Evolutionary conservation across 2,888 invertebrate species (phyloP).

Genomic region (Eudasyphora cyanicolor): DNA sequence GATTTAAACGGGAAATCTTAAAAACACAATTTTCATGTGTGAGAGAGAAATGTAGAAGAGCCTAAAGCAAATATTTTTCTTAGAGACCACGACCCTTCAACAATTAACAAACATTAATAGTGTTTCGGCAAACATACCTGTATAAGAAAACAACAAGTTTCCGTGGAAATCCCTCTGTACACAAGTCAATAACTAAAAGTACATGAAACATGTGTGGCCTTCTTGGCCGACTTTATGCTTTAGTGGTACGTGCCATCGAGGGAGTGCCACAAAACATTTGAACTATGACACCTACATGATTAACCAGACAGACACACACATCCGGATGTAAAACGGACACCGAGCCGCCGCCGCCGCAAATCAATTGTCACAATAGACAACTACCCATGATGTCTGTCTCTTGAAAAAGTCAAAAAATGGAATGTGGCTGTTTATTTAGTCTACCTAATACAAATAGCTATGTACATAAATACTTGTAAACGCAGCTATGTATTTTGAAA

Average conservation of each 20-base stretch:
- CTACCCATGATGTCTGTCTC: not conserved
- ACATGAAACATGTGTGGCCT: not conserved
- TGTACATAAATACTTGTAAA: too few species aligned
- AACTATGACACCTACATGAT: constrained; percentile 17
- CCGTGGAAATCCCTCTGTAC: not conserved
- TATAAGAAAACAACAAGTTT: not conserved
- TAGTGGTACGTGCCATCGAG: constrained; percentile 18
- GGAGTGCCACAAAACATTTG: not conserved
- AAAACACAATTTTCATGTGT: too few species aligned
- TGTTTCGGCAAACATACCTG: not conserved
- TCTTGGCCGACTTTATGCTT: too few species aligned
- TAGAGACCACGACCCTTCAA: too few species aligned
- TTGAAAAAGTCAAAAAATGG: not conserved
- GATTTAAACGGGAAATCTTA: too few species aligned
- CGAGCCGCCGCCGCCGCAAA: too few species aligned
- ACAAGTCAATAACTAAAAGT: too few species aligned
- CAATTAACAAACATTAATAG: too few species aligned
- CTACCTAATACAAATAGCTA: not conserved
- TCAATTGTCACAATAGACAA: constrained; percentile 1
- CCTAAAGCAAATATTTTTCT: too few species aligned
- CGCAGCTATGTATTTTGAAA: not conserved
- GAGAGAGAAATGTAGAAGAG: too few species aligned
- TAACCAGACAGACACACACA: not conserved
- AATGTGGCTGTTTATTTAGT: constrained; percentile 5
- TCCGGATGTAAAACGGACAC: not conserved